A percentile compares a stretch with the other conserved stretches of the same genome.
phyloP scores from a whole-genome alignment of 37 sponge, comb jelly and placozoan species.

The Beroe ovata region DNA sequence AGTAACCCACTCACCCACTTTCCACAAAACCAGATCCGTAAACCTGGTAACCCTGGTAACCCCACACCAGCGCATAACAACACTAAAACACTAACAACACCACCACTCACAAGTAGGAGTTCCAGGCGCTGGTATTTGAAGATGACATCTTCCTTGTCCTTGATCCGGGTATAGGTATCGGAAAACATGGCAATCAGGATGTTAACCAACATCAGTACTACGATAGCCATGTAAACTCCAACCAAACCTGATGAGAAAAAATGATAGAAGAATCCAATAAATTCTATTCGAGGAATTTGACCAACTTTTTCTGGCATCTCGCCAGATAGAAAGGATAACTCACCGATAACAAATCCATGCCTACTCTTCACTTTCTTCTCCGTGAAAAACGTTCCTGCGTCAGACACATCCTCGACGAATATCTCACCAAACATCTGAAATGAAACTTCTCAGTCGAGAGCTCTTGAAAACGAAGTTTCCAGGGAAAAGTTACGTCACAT shows the following conservation, averaged over 20 bases:
- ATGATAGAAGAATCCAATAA: no score
- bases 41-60: no score
- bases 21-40: no score
- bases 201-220: slow-evolving; percentile 59
- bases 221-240: slow-evolving; percentile 63
- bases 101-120: slow-evolving; percentile 42
- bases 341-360: background rate
- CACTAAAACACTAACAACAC: background rate
- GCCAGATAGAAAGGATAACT: background rate
- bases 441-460: no score
- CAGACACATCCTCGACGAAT: slow-evolving; percentile 28
- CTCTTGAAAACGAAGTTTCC: no score
- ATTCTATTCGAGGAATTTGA: no score
- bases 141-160: slow-evolving; percentile 38
- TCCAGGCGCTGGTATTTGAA: slow-evolving; percentile 58
- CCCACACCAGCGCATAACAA: no score
- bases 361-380: background rate
- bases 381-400: background rate
- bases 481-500: no score
- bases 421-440: slow-evolving; percentile 62
- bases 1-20: no score
- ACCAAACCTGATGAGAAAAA: no score
- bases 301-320: no score
- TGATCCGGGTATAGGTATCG: slow-evolving; percentile 29
- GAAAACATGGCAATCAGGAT: slow-evolving; percentile 66